Evolutionary conservation across 2,888 invertebrate species (phyloP), one percentile per base, ranked within the genome.

Genomic region (Drosophila rellima): DNA sequence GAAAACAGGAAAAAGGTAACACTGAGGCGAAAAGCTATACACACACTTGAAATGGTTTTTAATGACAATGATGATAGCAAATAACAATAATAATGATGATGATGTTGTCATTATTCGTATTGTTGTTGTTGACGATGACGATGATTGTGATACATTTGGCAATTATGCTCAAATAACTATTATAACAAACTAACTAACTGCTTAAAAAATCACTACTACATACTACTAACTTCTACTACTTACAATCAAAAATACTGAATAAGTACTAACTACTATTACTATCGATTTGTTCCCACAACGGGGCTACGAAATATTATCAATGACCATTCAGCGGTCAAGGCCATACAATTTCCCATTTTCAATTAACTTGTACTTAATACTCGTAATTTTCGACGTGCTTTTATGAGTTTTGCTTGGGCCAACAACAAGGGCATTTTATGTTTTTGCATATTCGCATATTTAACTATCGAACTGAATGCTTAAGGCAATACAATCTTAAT

Each of bases 1-100:
- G 98, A 94, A 98, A 98, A 95, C 98, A 98, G 94, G 98, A 98
- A 94, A 98, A 98, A 97, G 98, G 98, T 98, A 94, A 94, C 94
- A 90, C 88, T 79, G 82, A 78, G 88, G 82, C 88, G 56, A 78
- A 91, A 83, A 86, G 83, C 83, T 74, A 62, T 71, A 83, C 74
- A 81, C 72, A 86, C 89, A 88, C 86, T 82, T 89, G 85, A 88
- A 87, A 87, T 87, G 86, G 86, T 86, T 87, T 86, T 86, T 86
- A 75, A 88, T 82, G 81, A 74, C 62, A 68, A 67, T 59, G 35
- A 52, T 60, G 60, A 65, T 29, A 39, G n/a, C 15, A 42, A 42
- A 70, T 52, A 40, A 67, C 59, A 61, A 45, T 29, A 31, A 23
- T 26, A 20, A 33, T 7, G 7, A 26, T 17, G 50, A 50, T 71